Conservation (phyloP, 2,113 vertebrate genomes). For the Helogale parvula region DNA sequence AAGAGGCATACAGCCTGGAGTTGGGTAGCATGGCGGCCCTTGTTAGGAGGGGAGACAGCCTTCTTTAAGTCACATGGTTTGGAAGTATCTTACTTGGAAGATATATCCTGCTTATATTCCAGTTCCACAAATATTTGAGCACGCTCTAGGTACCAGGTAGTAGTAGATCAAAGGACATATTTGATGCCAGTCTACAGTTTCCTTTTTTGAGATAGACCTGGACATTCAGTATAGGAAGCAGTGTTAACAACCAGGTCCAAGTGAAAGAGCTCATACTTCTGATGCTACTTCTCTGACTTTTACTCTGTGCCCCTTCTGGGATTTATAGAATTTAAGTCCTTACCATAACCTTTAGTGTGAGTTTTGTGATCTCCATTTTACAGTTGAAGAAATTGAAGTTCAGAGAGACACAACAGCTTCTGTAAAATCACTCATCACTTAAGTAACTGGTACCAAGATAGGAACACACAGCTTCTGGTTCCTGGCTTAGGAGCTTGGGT, state of each 20-base stretch:
- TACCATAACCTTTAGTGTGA: neutral
- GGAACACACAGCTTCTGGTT: neutral
- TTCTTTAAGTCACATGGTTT: neutral
- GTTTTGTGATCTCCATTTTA: conserved; percentile 26
- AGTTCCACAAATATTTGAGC: neutral
- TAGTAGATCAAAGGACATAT: neutral
- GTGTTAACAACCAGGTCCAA: neutral
- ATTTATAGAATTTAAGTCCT: neutral
- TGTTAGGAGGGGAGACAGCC: neutral
- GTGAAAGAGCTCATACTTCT: neutral
- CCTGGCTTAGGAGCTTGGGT: neutral
- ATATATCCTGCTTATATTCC: neutral
- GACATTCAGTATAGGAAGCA: neutral
- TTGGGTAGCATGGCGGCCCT: neutral
- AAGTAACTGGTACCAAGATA: neutral
- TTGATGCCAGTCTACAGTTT: neutral
- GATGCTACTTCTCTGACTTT: neutral
- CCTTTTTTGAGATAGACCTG: neutral
- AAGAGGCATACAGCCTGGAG: neutral
- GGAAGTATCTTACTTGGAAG: neutral
- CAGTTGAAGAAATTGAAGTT: neutral
- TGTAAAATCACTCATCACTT: neutral
- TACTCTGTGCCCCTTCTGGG: neutral
- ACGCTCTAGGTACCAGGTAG: neutral
- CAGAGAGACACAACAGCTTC: neutral